Evolutionary conservation across 2,113 vertebrate species (phyloP).

Genomic region (Clinocottus analis): DNA sequence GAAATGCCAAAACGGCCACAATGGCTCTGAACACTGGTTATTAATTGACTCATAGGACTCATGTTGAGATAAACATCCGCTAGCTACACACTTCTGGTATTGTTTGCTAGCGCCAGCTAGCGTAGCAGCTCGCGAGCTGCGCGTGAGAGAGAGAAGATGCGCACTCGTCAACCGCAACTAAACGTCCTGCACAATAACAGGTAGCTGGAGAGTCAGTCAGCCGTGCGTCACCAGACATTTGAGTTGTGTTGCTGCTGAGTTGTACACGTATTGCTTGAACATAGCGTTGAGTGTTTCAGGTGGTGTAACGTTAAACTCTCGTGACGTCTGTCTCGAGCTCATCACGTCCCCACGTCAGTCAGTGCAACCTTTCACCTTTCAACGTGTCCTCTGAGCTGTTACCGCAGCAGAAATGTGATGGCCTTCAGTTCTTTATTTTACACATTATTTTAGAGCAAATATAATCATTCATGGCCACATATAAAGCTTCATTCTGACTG

Average conservation of each 20-base stretch:
- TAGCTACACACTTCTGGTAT: background rate
- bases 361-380: no score
- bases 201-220: background rate
- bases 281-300: background rate
- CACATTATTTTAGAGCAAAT: background rate
- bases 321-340: background rate
- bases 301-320: background rate
- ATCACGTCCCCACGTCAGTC: background rate
- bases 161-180: background rate
- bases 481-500: background rate
- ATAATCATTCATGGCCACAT: background rate
- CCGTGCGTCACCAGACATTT: background rate
- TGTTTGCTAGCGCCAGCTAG: slow-evolving; percentile 8
- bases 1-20: background rate
- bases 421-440: background rate
- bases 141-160: background rate
- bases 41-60: no score
- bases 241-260: background rate
- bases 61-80: background rate
- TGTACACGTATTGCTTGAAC: no score
- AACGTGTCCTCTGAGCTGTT: background rate
- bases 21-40: background rate
- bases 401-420: background rate
- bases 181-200: background rate
- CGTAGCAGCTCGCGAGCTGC: background rate